Base-by-base conservation (phyloP, 2,797 vertebrate genomes). In the Spinus olivaceus region DNA sequence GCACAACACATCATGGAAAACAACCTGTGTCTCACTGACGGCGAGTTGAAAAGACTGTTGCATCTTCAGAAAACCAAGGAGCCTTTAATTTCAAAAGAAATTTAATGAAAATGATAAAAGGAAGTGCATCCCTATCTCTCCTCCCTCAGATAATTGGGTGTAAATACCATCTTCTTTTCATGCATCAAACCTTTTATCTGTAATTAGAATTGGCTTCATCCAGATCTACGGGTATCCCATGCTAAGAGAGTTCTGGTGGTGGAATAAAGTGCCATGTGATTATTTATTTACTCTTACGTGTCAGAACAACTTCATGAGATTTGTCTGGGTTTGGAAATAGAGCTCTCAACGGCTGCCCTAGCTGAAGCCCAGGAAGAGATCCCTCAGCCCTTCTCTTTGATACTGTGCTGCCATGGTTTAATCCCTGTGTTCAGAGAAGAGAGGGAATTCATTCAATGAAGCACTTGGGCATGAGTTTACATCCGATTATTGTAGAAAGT, bases 21-120 rank as follows among this genome's bases (percentile, higher is more conserved):
- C 72, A 93, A 59, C 50, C 33, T 89, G 22, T 79, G 86, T 60
- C 66, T 94, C 35, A 54, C 67, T 53, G 74, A 83, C 1, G 23
- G 89, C 20, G 5, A 94, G 82, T 95, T 96, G 87, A 90, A 96
- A 96, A 95, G 91, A 57, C 69, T 86, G 67, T 83, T 95, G 69
- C 54, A 72, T 83, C 91, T 95, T 92, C 78, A 95, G 76, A 95
- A 97, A 94, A 30, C 77, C 33, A 30, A 83, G 85, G 51, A 91
- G 87, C 4, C 77, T 81, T 88, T 86, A 81, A 94, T 95, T 97
- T 95, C 94, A 95, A 95, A 97, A 94, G 95, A 73, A 90, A 94
- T 86, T 70, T 94, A 95, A 96, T 96, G 91, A 94, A 97, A 94
- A 93, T 53, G 90, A 96, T 95, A 95, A 94, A 94, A 96, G 94